A percentile compares a stretch with the other conserved stretches of the same genome.
These are phyloP conservation scores for Tauraco hartlaubi DNA, from an alignment of 2,797 vertebrate genomes.

Conservation along the genomic window DNA sequence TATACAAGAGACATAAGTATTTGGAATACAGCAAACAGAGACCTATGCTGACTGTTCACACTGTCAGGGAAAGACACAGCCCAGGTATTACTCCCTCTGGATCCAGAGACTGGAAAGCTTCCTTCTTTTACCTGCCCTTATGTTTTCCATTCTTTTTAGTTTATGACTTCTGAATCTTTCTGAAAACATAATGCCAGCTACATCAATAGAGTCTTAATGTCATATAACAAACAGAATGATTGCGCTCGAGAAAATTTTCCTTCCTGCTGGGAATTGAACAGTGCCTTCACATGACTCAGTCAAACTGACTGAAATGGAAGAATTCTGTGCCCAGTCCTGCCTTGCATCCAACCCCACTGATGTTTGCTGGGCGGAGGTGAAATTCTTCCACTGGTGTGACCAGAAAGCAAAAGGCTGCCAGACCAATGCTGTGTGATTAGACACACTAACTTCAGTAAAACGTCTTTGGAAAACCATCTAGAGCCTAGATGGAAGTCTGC, in stretches of 20 bases:
- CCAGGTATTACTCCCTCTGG: neutral
- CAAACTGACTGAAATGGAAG: neutral
- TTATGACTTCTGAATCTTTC: neutral
- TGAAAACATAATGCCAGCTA: neutral
- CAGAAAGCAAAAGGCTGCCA: fast-evolving
- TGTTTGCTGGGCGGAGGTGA: neutral
- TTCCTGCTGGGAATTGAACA: neutral
- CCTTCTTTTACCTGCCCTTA: neutral
- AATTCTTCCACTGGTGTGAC: neutral
- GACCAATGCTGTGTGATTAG: neutral
- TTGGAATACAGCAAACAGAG: neutral
- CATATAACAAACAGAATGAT: neutral
- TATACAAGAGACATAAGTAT: neutral
- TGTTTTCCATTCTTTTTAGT: neutral
- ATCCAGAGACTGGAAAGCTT: neutral
- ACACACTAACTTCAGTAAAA: neutral
- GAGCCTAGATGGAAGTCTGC: neutral
- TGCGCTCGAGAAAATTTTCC: neutral
- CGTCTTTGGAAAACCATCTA: neutral
- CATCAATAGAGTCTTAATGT: neutral
- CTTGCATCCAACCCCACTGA: fast-evolving
- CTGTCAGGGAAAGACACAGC: neutral
- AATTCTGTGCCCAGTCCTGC: neutral
- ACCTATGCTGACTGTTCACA: neutral
- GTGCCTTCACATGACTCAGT: neutral